Evolutionary conservation across 2,888 invertebrate genomes (phyloP), one percentile per base, ranked within the genome.

Genomic region (Cryptocephalus moraei): DNA sequence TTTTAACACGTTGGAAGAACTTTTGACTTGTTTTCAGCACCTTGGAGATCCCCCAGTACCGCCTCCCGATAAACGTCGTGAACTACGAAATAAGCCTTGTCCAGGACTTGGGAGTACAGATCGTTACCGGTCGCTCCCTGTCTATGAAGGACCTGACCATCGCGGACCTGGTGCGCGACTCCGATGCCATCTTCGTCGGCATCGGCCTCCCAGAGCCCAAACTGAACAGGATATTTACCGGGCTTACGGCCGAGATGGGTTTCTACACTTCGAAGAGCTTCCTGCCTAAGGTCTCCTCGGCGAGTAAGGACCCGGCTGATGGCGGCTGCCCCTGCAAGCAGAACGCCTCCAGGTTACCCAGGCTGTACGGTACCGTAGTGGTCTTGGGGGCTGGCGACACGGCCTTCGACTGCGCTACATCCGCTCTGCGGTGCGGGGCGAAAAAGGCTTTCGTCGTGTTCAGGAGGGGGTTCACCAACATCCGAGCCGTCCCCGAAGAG

Each of bases 401-500:
- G 0, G 99, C 99, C 0, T 97, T 99, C 67, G 99, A 99, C 73
- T 99, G 99, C 69, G 99, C 99, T 0, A 99, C 97, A 0, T 95
- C 96, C 0, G 94, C 95, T 0, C 72, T 97, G 12, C 77, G 96
- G 1, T 99, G 99, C 66, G 99, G 97, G 0, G 97, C 97, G 0
- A 78, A 75, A 32, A 80, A 89, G 44, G 96, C 99, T 0, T 95
- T 84, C 62, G 87, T 97, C 0, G 89, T 92, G 9, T 99, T 99
- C 69, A 76, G 97, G 14, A 91, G 90, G 69, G 97, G 97, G 1
- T 91, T 94, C 61, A 86, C 86, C 11, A 91, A 95, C 61, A 91
- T 99, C 51, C 78, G 96, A 46, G 97, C 97, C 1, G 97, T 99
- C 9, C 96, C 97, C 0, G 97, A 99, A 75, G 97, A 99, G 80